Conservation (phyloP, 2,888 invertebrate genomes). For the Eupithecia vulgata region DNA sequence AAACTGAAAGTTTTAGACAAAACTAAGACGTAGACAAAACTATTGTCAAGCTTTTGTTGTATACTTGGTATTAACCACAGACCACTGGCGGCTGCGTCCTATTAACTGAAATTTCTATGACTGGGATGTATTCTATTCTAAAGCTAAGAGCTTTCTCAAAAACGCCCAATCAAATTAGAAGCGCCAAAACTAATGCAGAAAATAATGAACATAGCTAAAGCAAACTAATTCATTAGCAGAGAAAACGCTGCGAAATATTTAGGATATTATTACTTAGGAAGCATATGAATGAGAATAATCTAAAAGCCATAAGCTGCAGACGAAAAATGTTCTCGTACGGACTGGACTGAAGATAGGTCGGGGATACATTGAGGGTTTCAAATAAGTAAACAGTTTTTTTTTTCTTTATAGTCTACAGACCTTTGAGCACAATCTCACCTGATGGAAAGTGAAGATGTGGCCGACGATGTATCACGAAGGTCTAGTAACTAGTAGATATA, state of each 20-base stretch:
- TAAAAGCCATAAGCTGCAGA: slow-evolving; percentile 76
- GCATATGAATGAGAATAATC: slow-evolving; percentile 65
- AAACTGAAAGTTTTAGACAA: too few relatives aligned
- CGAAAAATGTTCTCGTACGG: slow-evolving; percentile 72
- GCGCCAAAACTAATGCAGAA: slow-evolving; percentile 27
- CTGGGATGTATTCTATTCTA: too few relatives aligned
- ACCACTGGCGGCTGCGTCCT: too few relatives aligned
- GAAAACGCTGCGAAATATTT: slow-evolving; percentile 42
- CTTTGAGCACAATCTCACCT: too few relatives aligned
- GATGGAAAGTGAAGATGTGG: too few relatives aligned
- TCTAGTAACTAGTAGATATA: too few relatives aligned
- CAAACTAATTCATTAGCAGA: slow-evolving; percentile 40
- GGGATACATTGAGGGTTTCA: slow-evolving; percentile 43
- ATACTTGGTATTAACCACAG: too few relatives aligned
- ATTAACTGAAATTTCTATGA: too few relatives aligned
- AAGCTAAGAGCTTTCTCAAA: not conserved
- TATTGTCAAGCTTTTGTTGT: not conserved
- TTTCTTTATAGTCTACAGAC: too few relatives aligned
- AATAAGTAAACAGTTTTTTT: not conserved
- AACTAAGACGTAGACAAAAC: not conserved
- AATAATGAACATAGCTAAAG: slow-evolving; percentile 34
- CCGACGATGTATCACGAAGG: too few relatives aligned
- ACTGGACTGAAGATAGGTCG: slow-evolving; percentile 57
- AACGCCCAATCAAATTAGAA: slow-evolving; percentile 28
- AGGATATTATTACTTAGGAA: slow-evolving; percentile 51